Evolutionary conservation across 1,140 invertebrate genomes (phyloP).

Genomic region (Drosophila mauritiana): DNA sequence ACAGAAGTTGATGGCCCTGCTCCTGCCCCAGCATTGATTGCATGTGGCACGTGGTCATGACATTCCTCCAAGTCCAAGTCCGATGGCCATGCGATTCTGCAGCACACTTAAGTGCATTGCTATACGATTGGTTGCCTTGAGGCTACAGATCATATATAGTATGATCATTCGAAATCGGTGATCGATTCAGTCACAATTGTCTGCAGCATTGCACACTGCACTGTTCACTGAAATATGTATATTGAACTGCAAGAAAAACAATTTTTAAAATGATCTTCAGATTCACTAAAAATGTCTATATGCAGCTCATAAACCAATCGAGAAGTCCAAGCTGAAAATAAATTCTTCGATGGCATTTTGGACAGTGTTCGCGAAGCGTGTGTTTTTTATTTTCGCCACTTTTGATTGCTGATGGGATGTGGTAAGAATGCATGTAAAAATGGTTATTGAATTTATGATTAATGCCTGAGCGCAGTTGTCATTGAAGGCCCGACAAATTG

Average conservation of each 20-base stretch:
- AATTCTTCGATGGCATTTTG: constrained; percentile 7
- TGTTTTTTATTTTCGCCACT: background rate
- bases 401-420: constrained; percentile 40
- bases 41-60: constrained; percentile 63
- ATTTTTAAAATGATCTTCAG: background rate
- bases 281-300: no score
- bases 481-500: constrained; percentile 69
- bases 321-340: background rate
- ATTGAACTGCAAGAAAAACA: no score
- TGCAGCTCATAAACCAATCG: constrained; percentile 2
- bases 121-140: constrained; percentile 25
- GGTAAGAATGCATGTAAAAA: constrained; percentile 78
- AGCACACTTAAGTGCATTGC: constrained; percentile 27
- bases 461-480: constrained; percentile 54
- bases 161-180: constrained; percentile 13
- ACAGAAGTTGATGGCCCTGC: constrained; percentile 58
- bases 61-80: constrained; percentile 56
- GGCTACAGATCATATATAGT: constrained; percentile 20
- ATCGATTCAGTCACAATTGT: background rate
- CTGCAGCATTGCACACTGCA: no score
- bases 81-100: constrained; percentile 32
- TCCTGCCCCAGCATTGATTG: constrained; percentile 52
- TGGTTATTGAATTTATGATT: constrained; percentile 76
- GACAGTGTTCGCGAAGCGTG: constrained; percentile 3
- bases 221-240: no score